Evolutionary conservation across 2,888 invertebrate genomes (phyloP).

Genomic region (Thalpophila matura): DNA sequence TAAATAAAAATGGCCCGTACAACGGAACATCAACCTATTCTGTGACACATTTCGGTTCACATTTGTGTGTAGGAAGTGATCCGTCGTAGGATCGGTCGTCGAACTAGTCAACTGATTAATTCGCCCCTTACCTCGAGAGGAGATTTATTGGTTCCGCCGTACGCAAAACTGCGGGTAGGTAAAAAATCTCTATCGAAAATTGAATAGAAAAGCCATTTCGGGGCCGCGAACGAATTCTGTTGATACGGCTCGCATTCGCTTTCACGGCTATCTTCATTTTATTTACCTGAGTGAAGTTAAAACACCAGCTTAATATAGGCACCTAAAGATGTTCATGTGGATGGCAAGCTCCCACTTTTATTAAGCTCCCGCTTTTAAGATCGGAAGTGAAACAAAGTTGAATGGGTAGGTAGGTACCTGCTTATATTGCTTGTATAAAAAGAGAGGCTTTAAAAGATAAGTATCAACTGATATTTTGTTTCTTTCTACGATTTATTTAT

Average conservation of each 20-base stretch:
- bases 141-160: conserved; percentile 90
- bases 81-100: conserved; percentile 79
- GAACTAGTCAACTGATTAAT: conserved; percentile 88
- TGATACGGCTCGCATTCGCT: conserved; percentile 81
- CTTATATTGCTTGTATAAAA: conserved; percentile 35
- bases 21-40: conserved; percentile 71
- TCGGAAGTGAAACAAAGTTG: conserved; percentile 45
- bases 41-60: conserved; percentile 66
- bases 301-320: conserved; percentile 65
- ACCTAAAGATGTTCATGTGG: conserved; percentile 41
- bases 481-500: conserved; percentile 5
- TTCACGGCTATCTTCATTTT: conserved; percentile 85
- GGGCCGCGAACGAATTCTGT: conserved; percentile 82
- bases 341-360: conserved; percentile 46
- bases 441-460: conserved; percentile 18
- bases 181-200: conserved; percentile 91
- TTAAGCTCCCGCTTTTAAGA: conserved; percentile 51
- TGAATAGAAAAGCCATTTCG: conserved; percentile 90
- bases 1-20: conserved; percentile 77
- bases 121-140: conserved; percentile 89
- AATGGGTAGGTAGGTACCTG: conserved; percentile 30
- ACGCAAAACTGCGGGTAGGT: conserved; percentile 90
- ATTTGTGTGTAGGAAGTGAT: conserved; percentile 66
- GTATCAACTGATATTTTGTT: conserved; percentile 27
- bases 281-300: conserved; percentile 77